A percentile compares a stretch with the other conserved stretches of the same genome.
Conservation (phyloP, 2,797 vertebrate genomes). For the Labeo calbasu region DNA sequence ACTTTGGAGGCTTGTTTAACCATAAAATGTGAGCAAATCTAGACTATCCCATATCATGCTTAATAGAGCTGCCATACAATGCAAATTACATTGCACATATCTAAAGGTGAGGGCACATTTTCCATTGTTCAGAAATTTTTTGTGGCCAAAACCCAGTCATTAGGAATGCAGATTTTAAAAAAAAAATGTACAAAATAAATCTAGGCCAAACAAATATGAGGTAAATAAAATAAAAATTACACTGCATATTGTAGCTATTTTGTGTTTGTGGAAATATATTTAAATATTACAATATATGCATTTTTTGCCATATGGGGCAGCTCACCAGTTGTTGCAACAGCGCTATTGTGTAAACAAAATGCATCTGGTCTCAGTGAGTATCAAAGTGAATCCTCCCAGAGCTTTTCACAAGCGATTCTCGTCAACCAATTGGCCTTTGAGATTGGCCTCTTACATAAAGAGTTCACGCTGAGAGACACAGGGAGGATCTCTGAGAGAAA, state of each 20-base stretch:
- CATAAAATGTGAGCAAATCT: conserved; percentile 14
- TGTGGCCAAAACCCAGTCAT: too few relatives aligned
- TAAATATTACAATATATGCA: neutral
- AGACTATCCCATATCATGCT: neutral
- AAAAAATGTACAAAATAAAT: neutral
- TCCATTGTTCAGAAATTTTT: too few relatives aligned
- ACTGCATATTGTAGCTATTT: neutral
- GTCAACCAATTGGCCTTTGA: conserved; percentile 30
- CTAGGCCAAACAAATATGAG: neutral
- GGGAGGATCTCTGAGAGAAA: conserved; percentile 29
- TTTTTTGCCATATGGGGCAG: neutral
- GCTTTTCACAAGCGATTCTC: conserved; percentile 36
- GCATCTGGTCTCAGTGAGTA: conserved; percentile 20
- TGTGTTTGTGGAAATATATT: too few relatives aligned
- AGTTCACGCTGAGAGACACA: conserved; percentile 44
- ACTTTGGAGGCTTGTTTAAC: conserved; percentile 13
- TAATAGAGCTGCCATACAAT: neutral
- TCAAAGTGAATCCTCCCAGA: conserved; percentile 28
- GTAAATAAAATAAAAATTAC: neutral
- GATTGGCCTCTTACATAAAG: conserved; percentile 27
- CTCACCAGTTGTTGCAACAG: neutral
- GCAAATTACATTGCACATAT: neutral
- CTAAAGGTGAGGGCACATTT: neutral
- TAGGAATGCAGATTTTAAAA: neutral
- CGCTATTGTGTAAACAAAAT: neutral